These are phyloP conservation scores for Paradoxurus hermaphroditus DNA, from an alignment of 2,113 vertebrate genomes.

Conservation along the genomic window DNA sequence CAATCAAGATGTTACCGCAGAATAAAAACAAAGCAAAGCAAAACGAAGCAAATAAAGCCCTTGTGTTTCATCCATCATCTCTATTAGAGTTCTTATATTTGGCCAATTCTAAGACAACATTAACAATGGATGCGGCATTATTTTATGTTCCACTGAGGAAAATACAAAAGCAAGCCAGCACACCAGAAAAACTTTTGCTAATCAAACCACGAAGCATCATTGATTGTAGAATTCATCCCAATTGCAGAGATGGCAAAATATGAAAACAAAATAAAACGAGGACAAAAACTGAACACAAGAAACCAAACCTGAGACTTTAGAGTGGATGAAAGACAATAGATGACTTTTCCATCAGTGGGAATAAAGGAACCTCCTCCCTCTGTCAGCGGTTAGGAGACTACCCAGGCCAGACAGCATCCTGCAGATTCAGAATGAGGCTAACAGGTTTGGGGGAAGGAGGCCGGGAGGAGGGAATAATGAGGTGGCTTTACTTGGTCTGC, in stretches of 20 bases:
- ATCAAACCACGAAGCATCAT: neutral
- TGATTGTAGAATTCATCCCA: neutral
- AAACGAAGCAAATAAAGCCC: neutral
- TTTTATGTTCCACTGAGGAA: neutral
- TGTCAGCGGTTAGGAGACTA: neutral
- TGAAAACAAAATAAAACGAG: neutral
- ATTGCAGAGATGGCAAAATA: neutral
- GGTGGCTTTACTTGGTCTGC: constrained; percentile 27
- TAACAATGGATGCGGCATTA: neutral
- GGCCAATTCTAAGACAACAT: neutral
- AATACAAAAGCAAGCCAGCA: neutral
- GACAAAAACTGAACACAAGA: neutral
- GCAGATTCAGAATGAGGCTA: constrained; percentile 18
- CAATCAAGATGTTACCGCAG: neutral
- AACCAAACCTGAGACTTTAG: neutral
- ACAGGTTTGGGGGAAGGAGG: constrained; percentile 30
- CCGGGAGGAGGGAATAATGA: neutral
- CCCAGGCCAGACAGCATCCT: constrained; percentile 37
- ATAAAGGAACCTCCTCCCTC: neutral
- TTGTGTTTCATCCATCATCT: neutral
- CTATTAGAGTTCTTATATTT: neutral
- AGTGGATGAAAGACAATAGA: neutral
- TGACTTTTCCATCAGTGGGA: constrained; percentile 21
- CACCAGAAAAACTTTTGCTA: neutral
- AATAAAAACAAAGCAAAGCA: neutral